These are phyloP conservation scores for Drosophila testacea DNA, from an alignment of 2,888 invertebrate genomes.

Conservation along the genomic window DNA sequence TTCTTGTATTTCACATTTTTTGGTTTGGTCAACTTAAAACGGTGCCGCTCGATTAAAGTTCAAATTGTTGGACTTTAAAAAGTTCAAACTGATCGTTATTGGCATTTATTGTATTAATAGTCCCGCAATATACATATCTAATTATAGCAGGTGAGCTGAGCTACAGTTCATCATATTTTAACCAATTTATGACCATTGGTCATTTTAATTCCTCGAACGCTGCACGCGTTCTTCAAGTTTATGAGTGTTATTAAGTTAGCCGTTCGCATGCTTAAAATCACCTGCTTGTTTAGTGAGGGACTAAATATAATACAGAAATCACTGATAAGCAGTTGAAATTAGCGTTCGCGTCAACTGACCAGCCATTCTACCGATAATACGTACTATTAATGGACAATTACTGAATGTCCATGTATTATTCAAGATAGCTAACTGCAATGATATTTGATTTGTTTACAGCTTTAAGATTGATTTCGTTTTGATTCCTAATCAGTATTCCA, in stretches of 20 bases:
- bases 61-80: conserved; percentile 18
- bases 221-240: conserved; percentile 42
- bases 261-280: conserved; percentile 24
- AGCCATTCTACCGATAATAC: conserved; percentile 38
- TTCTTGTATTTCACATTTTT: neutral
- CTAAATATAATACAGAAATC: conserved; percentile 58
- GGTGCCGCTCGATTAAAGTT: conserved; percentile 28
- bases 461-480: conserved; percentile 25
- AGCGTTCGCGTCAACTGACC: conserved; percentile 51
- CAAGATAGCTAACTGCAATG: conserved; percentile 22
- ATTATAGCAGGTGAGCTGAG: conserved; percentile 53
- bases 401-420: conserved; percentile 24
- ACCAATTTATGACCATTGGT: conserved; percentile 28
- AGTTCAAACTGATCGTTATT: conserved; percentile 36
- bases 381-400: conserved; percentile 42
- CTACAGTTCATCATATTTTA: conserved; percentile 12
- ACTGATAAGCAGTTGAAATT: conserved; percentile 53
- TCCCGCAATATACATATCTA: conserved; percentile 37
- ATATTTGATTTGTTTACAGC: conserved; percentile 36
- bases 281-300: conserved; percentile 21
- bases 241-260: conserved; percentile 15
- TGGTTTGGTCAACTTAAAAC: conserved; percentile 50
- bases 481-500: conserved; percentile 25
- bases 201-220: conserved; percentile 42
- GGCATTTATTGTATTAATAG: conserved; percentile 18